phyloP scores from a whole-genome alignment of 1,140 invertebrate genomes.

The Diorhabda elongata region DNA sequence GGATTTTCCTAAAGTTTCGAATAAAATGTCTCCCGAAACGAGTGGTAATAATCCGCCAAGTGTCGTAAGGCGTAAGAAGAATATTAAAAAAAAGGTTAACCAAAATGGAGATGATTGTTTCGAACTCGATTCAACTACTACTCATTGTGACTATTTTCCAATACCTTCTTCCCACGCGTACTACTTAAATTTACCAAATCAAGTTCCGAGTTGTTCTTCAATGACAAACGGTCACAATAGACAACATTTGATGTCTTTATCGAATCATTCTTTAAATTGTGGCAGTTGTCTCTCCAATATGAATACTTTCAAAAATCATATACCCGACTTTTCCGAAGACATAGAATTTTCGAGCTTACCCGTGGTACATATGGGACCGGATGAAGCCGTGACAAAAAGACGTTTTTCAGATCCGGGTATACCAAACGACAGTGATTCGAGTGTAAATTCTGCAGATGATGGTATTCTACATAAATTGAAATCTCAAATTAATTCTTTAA shows the following conservation, averaged over 20 bases:
- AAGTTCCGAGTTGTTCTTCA: slow-evolving; percentile 46
- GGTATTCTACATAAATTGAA: slow-evolving; percentile 50
- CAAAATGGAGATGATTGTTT: slow-evolving; percentile 25
- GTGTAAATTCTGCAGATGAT: slow-evolving; percentile 50
- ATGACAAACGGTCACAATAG: slow-evolving; percentile 45
- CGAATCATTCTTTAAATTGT: slow-evolving; percentile 39
- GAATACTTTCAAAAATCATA: slow-evolving; percentile 23
- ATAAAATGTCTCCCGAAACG: slow-evolving; percentile 43
- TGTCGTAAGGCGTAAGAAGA: slow-evolving; percentile 44
- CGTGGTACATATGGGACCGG: slow-evolving; percentile 39
- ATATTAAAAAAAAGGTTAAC: slow-evolving; percentile 39
- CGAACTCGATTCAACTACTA: slow-evolving; percentile 32
- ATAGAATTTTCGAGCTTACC: slow-evolving; percentile 53
- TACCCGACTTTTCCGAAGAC: slow-evolving; percentile 26
- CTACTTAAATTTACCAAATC: slow-evolving; percentile 33
- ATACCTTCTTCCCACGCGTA: slow-evolving; percentile 52
- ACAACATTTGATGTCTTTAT: slow-evolving; percentile 53
- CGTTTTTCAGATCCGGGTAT: slow-evolving; percentile 56
- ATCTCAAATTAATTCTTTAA: slow-evolving; percentile 51
- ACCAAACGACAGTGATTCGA: slow-evolving; percentile 52
- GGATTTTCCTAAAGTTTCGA: too few species aligned
- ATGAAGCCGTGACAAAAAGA: slow-evolving; percentile 48
- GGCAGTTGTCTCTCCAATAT: slow-evolving; percentile 41
- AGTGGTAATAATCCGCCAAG: slow-evolving; percentile 44
- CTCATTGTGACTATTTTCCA: slow-evolving; percentile 46